Conservation (phyloP, 2,113 vertebrate species). For the Stigmatopora argus region DNA sequence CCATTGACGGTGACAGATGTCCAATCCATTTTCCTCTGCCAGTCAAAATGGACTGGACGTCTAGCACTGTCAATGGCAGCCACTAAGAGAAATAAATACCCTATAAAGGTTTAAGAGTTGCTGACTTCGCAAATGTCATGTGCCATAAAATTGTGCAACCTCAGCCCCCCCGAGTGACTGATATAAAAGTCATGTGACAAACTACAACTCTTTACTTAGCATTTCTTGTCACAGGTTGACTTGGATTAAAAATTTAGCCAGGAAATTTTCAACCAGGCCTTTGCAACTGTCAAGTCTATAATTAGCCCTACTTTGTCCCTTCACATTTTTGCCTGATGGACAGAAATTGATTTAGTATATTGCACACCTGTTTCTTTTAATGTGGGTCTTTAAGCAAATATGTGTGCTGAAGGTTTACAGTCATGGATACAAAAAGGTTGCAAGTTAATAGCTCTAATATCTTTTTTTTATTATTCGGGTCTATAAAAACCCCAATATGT, state of each 20-base stretch:
- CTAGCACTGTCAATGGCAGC: no score
- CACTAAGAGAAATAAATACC: no score
- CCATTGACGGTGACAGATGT: no score
- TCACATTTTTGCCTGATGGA: neutral
- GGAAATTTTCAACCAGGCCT: neutral
- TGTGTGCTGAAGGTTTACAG: neutral
- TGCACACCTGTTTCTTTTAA: neutral
- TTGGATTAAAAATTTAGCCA: neutral
- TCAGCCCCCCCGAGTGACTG: neutral
- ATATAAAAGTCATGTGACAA: constrained; percentile 16
- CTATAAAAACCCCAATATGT: neutral
- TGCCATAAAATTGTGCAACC: constrained; percentile 1
- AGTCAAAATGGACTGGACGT: no score
- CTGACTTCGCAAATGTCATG: constrained; percentile 11
- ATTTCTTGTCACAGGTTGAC: neutral
- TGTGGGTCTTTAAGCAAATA: neutral
- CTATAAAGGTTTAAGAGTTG: neutral
- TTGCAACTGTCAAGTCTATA: neutral
- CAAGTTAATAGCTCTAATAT: no score
- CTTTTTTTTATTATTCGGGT: neutral
- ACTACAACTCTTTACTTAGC: neutral
- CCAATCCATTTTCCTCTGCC: no score
- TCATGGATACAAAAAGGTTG: neutral
- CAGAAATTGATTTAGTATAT: neutral
- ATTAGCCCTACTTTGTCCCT: neutral